Evolutionary conservation across 2,797 vertebrate genomes (phyloP).

Genomic region (Ctenosaura bakeri): DNA sequence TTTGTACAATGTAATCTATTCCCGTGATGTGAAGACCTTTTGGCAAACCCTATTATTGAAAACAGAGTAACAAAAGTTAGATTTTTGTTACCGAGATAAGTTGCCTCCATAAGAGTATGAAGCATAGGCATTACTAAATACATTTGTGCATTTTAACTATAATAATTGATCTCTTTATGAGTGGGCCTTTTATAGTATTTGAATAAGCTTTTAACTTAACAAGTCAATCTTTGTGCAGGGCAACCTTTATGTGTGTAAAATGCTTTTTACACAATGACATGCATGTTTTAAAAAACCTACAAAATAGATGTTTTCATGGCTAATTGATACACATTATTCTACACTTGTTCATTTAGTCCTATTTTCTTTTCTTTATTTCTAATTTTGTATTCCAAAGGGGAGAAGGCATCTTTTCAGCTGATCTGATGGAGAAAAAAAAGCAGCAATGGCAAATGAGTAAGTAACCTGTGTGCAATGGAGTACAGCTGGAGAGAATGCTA

Average conservation of each 20-base stretch:
- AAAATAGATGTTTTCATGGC: slow-evolving; percentile 30
- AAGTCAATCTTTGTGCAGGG: background rate
- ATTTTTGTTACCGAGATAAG: background rate
- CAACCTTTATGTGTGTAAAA: background rate
- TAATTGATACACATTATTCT: slow-evolving; percentile 42
- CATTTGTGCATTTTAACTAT: background rate
- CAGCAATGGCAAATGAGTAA: slow-evolving; percentile 80
- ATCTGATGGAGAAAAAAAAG: slow-evolving; percentile 72
- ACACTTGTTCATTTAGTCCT: slow-evolving; percentile 43
- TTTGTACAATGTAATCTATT: background rate
- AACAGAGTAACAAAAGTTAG: background rate
- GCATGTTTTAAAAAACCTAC: slow-evolving; percentile 33
- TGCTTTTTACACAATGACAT: background rate
- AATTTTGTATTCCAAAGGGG: slow-evolving; percentile 80
- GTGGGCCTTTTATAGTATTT: background rate
- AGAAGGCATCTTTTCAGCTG: slow-evolving; percentile 78
- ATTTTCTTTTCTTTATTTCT: slow-evolving; percentile 71
- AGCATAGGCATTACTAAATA: background rate
- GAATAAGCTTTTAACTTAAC: background rate
- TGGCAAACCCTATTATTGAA: background rate
- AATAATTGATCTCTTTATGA: background rate
- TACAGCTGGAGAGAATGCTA: slow-evolving; percentile 85
- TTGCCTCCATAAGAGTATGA: background rate
- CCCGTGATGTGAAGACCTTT: background rate
- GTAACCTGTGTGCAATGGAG: slow-evolving; percentile 81